Conservation (phyloP, 2,797 vertebrate species). For the Zenarchopterus dispar region DNA sequence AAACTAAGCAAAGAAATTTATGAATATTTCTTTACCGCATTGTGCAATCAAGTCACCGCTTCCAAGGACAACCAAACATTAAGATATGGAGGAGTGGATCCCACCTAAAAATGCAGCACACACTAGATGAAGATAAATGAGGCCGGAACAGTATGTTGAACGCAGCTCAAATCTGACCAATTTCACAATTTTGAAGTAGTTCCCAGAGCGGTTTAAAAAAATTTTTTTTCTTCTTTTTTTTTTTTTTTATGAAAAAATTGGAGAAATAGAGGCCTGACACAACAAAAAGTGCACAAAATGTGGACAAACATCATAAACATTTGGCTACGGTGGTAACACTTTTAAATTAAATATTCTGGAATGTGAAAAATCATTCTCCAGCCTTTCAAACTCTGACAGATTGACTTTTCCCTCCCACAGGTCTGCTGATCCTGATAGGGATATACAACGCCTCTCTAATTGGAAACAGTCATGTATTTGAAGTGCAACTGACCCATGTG, state of each 20-base stretch:
- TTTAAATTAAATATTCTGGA: constrained; percentile 13
- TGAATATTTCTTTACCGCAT: constrained; percentile 1
- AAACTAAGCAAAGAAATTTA: constrained; percentile 2
- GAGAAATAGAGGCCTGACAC: not conserved
- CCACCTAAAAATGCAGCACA: constrained; percentile 2
- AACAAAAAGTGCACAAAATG: not conserved
- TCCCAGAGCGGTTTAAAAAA: constrained; percentile 2
- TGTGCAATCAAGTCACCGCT: constrained; percentile 7
- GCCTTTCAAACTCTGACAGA: not conserved
- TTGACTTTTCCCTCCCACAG: constrained; percentile 23
- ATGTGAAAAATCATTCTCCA: constrained; percentile 6
- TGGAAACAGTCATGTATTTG: constrained; percentile 48
- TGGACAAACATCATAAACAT: not conserved
- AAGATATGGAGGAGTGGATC: constrained; percentile 3
- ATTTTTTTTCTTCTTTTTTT: too few species aligned
- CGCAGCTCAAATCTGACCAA: constrained; percentile 1
- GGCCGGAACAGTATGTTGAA: constrained; percentile 13
- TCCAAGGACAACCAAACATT: not conserved
- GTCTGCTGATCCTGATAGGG: constrained; percentile 15
- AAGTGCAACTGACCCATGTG: constrained; percentile 44
- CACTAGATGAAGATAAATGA: constrained; percentile 31
- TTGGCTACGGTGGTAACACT: constrained; percentile 12
- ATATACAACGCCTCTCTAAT: constrained; percentile 24
- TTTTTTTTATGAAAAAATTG: not conserved
- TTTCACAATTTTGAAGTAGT: constrained; percentile 29